Conservation (phyloP, 2,113 vertebrate genomes). For the Platysteira castanea region DNA sequence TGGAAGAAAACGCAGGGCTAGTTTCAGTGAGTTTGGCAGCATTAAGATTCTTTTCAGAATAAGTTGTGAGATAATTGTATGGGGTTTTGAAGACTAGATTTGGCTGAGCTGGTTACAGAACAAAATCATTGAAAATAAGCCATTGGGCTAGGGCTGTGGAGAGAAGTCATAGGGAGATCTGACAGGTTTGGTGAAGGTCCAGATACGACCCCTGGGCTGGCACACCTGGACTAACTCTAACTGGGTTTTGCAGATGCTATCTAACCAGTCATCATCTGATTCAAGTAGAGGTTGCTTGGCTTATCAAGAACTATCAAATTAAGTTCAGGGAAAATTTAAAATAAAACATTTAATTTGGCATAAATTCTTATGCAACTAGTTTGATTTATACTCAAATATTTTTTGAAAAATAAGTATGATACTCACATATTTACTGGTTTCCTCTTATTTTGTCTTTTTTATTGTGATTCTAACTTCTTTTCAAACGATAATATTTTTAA, state of each 20-base stretch:
- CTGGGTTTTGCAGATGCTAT: background rate
- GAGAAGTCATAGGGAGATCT: background rate
- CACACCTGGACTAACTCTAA: background rate
- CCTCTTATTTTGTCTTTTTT: background rate
- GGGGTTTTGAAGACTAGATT: background rate
- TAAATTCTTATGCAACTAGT: background rate
- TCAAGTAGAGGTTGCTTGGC: background rate
- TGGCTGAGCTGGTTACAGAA: background rate
- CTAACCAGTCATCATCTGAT: background rate
- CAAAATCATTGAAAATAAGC: background rate
- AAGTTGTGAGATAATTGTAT: background rate
- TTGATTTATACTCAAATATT: background rate
- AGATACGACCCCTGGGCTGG: background rate
- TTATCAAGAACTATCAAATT: background rate
- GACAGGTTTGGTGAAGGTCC: background rate
- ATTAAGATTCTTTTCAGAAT: background rate
- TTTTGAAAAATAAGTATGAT: background rate
- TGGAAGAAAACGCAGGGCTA: background rate
- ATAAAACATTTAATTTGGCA: background rate
- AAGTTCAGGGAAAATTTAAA: background rate
- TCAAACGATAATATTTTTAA: background rate
- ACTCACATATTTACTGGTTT: background rate
- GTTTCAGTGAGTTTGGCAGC: background rate
- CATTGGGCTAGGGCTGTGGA: background rate
- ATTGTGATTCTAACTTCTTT: background rate